Conservation (phyloP, 2,888 invertebrate species). For the Tachina grossa region DNA sequence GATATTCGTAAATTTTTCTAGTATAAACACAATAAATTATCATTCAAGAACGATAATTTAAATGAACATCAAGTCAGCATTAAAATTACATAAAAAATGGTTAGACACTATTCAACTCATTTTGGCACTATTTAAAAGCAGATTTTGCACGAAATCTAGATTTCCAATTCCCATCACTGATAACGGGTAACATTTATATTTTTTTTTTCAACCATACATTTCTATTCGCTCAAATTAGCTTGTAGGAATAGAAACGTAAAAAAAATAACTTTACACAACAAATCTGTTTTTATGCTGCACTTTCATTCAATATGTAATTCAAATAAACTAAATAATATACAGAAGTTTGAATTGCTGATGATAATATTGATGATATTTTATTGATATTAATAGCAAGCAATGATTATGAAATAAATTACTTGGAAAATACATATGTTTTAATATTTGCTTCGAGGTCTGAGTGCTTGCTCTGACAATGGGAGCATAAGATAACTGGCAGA, state of each 20-base stretch:
- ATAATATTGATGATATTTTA: conserved; percentile 48
- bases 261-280: conserved; percentile 27
- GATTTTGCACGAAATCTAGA: no score
- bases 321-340: conserved; percentile 55
- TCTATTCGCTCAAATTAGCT: conserved; percentile 29
- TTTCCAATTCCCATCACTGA: no score
- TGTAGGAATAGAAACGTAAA: conserved; percentile 2
- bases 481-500: background rate
- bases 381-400: conserved; percentile 41
- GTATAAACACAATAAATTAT: no score
- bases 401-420: conserved; percentile 62
- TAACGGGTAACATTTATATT: conserved; percentile 31
- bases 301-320: conserved; percentile 63
- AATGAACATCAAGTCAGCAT: no score
- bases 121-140: no score
- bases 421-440: conserved; percentile 56
- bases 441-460: background rate
- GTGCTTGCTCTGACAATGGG: background rate
- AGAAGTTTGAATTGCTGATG: conserved; percentile 30
- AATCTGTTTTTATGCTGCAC: conserved; percentile 39
- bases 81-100: no score
- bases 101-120: no score
- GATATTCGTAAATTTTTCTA: no score
- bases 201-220: background rate
- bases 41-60: no score